Evolutionary conservation across 2,888 invertebrate species (phyloP).

Genomic region (Pandemis corylana): DNA sequence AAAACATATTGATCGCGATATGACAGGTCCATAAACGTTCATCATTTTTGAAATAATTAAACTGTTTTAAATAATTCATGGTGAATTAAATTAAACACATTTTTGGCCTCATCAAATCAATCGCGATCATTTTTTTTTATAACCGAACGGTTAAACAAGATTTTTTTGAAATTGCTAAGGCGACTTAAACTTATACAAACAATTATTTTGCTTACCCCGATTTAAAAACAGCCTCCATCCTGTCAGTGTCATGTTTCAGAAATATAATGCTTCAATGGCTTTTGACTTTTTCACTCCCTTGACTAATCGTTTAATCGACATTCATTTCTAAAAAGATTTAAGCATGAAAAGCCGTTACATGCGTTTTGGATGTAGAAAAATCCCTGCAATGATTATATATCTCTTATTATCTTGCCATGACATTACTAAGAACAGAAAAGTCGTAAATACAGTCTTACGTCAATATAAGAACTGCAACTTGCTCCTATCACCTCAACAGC

Average conservation of each 20-base stretch:
- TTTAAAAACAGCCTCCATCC: conserved; percentile 75
- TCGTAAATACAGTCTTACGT: not conserved
- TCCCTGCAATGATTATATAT: not conserved
- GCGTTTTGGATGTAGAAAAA: not conserved
- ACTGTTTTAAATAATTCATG: too few relatives aligned
- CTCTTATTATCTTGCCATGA: not conserved
- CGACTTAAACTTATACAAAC: not conserved
- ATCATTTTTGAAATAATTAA: too few relatives aligned
- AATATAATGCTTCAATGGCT: conserved; percentile 15
- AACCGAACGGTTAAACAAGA: too few relatives aligned
- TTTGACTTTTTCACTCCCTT: not conserved
- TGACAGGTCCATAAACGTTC: not conserved
- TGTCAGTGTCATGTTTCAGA: conserved; percentile 60
- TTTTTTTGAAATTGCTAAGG: too few relatives aligned
- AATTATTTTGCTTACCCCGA: conserved; percentile 59
- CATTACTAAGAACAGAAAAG: not conserved
- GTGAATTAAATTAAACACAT: too few relatives aligned
- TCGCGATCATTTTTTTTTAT: too few relatives aligned
- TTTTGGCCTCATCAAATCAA: too few relatives aligned
- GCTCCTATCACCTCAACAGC: not conserved
- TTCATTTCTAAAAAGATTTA: conserved; percentile 9
- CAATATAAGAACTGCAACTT: not conserved
- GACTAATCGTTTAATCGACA: not conserved
- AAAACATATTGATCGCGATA: not conserved
- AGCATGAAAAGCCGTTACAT: not conserved